These are phyloP conservation scores for Characodon lateralis DNA, from an alignment of 2,797 vertebrate genomes.

Conservation along the genomic window DNA sequence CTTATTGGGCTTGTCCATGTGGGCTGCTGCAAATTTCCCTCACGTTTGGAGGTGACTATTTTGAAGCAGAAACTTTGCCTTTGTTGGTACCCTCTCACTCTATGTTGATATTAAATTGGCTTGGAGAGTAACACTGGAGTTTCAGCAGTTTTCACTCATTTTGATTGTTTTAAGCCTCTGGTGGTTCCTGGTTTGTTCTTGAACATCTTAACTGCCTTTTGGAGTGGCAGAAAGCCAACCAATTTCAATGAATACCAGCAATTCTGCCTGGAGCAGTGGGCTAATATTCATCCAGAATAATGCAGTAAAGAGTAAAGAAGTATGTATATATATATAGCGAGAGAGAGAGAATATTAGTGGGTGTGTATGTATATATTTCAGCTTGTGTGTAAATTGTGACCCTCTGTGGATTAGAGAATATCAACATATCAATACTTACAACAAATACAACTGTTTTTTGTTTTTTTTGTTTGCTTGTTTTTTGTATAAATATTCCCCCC, in stretches of 20 bases:
- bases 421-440: neutral
- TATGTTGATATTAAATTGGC: neutral
- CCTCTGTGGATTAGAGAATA: neutral
- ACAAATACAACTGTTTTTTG: neutral
- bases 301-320: neutral
- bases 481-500: neutral
- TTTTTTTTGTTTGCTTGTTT: neutral
- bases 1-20: neutral
- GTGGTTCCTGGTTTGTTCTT: neutral
- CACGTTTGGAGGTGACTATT: neutral
- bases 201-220: neutral
- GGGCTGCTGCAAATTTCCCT: neutral
- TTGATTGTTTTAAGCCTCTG: neutral
- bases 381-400: neutral
- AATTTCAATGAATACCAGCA: neutral
- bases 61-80: neutral
- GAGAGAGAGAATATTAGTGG: neutral
- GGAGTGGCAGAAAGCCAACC: neutral
- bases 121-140: neutral
- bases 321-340: neutral
- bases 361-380: neutral
- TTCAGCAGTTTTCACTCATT: neutral
- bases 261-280: neutral
- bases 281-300: neutral
- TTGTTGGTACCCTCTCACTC: neutral